Conservation (phyloP, 2,888 invertebrate genomes). For the Luperina testacea region DNA sequence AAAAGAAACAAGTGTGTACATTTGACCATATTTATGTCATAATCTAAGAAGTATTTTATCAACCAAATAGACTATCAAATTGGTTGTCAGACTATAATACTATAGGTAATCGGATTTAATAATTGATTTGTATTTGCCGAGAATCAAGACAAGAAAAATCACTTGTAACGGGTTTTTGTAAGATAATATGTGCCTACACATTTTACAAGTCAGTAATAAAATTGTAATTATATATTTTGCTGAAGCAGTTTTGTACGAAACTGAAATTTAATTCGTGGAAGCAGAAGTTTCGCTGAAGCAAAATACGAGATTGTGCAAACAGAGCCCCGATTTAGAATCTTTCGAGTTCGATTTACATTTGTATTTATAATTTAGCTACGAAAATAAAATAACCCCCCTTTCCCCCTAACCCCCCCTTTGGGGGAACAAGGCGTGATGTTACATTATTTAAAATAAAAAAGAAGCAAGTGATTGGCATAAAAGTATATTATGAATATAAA, state of each 20-base stretch:
- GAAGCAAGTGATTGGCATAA: no score
- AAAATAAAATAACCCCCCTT: not conserved
- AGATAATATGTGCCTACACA: not conserved
- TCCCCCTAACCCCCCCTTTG: not conserved
- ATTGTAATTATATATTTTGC: no score
- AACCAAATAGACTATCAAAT: not conserved
- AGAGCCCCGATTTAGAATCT: not conserved
- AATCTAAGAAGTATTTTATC: not conserved
- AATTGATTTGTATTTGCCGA: not conserved
- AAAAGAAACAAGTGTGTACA: no score
- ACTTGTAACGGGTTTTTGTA: not conserved
- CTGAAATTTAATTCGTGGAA: no score
- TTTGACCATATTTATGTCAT: no score
- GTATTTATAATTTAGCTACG: not conserved
- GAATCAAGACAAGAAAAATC: not conserved
- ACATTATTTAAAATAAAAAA: no score
- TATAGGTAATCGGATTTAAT: conserved; percentile 8
- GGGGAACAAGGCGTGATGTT: not conserved
- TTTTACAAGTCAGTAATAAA: no score
- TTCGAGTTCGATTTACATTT: not conserved
- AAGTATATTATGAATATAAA: no score
- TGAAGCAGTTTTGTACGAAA: no score
- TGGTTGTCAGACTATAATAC: conserved; percentile 9
- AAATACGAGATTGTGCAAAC: not conserved
- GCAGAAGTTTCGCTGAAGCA: no score